These are phyloP conservation scores for Sialis fuliginosa DNA, from an alignment of 2,888 invertebrate species.

Conservation along the genomic window DNA sequence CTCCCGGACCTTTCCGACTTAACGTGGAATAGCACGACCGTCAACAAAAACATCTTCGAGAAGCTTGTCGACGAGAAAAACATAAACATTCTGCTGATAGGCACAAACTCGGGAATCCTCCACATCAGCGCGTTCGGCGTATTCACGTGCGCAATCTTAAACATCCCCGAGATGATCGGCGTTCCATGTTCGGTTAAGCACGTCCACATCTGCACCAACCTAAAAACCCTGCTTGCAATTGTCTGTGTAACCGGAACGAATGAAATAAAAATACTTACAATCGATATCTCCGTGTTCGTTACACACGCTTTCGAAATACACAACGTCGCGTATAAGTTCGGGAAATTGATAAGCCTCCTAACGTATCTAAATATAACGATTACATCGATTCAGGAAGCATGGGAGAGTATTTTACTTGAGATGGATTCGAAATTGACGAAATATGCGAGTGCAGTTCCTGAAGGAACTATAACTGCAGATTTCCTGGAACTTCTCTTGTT, in stretches of 20 bases:
- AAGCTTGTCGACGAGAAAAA: slow-evolving; percentile 38
- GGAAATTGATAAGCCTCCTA: slow-evolving; percentile 50
- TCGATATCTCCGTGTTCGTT: slow-evolving; percentile 42
- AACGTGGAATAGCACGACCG: slow-evolving; percentile 27
- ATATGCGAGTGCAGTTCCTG: slow-evolving; percentile 65
- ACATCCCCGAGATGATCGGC: slow-evolving; percentile 35
- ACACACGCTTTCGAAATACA: slow-evolving; percentile 52
- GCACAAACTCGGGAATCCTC: slow-evolving; percentile 54
- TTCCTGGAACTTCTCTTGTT: slow-evolving; percentile 79
- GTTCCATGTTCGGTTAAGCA: slow-evolving; percentile 38
- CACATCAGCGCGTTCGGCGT: slow-evolving; percentile 70
- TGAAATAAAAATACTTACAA: slow-evolving; percentile 29
- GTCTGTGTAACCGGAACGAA: slow-evolving; percentile 32
- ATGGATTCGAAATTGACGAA: slow-evolving; percentile 84
- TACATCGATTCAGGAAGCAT: slow-evolving; percentile 70
- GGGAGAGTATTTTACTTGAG: slow-evolving; percentile 86
- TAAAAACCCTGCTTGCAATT: slow-evolving; percentile 48
- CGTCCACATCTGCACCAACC: slow-evolving; percentile 50
- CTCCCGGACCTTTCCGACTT: slow-evolving; percentile 36
- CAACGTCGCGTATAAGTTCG: slow-evolving; percentile 54
- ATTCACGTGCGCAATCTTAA: slow-evolving; percentile 57
- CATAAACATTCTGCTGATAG: slow-evolving; percentile 59
- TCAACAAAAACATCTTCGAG: slow-evolving; percentile 30
- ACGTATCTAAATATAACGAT: slow-evolving; percentile 57
- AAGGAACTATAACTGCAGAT: slow-evolving; percentile 76